A percentile compares a stretch with the other conserved stretches of the same genome.
phyloP scores from a whole-genome alignment of 2,797 vertebrate genomes.

The Tiaroga cobitis region DNA sequence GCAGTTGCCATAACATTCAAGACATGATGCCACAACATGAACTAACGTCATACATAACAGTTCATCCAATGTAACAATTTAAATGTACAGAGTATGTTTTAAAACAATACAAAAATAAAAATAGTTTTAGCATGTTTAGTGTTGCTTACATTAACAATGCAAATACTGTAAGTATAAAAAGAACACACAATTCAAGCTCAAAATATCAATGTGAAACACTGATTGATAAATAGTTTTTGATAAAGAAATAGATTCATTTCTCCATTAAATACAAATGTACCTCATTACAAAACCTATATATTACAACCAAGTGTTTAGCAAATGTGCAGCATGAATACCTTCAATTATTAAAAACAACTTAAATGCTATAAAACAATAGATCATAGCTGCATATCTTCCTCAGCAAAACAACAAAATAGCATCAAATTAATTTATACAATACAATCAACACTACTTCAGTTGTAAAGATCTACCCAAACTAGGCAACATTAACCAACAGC shows the following conservation, averaged over 20 bases:
- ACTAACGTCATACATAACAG: background rate
- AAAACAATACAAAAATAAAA: slow-evolving; percentile 29
- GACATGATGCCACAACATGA: slow-evolving; percentile 19
- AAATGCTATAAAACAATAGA: background rate
- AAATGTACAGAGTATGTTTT: background rate
- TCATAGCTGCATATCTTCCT: background rate
- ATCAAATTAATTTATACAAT: background rate
- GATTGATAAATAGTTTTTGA: background rate
- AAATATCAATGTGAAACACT: slow-evolving; percentile 2
- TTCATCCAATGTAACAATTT: background rate
- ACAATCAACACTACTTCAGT: slow-evolving; percentile 3
- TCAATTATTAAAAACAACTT: background rate
- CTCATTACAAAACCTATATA: slow-evolving; percentile 10
- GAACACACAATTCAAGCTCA: background rate
- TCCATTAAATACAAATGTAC: background rate
- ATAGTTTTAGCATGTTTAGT: slow-evolving; percentile 37
- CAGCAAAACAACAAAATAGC: background rate
- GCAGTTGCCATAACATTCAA: slow-evolving; percentile 17
- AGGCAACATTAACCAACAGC: background rate
- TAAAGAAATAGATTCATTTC: background rate
- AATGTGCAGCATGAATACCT: background rate
- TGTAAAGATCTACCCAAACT: background rate
- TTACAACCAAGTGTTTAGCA: slow-evolving; percentile 11
- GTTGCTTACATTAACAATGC: slow-evolving; percentile 23
- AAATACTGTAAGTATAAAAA: slow-evolving; percentile 25